phyloP scores from a whole-genome alignment of 2,888 invertebrate species.

The Nephrotoma appendiculata region DNA sequence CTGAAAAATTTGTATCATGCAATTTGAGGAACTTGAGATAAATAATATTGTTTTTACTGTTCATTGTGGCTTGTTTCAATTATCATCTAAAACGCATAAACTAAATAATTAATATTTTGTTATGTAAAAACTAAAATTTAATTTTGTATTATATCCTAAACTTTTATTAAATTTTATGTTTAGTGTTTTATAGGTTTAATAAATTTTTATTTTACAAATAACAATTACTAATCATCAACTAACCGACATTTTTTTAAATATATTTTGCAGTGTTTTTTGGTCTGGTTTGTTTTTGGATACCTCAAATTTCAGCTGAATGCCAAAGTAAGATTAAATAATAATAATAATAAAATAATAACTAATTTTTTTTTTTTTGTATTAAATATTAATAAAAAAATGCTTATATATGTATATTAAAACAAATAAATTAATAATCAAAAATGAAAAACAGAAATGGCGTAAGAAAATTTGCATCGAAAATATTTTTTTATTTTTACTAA shows the following conservation, averaged over 20 bases:
- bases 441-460: neutral
- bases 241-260: neutral
- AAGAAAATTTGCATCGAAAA: neutral
- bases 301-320: constrained; percentile 40
- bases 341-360: neutral
- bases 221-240: neutral
- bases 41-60: no score
- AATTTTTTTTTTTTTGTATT: neutral
- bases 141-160: neutral
- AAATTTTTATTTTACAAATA: neutral
- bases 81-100: no score
- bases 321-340: constrained; percentile 37
- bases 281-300: constrained; percentile 33
- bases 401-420: neutral
- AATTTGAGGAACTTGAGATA: no score
- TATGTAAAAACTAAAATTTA: neutral
- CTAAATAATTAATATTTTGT: no score
- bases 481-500: neutral
- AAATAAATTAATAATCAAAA: neutral
- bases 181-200: neutral
- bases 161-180: neutral
- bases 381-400: neutral
- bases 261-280: neutral
- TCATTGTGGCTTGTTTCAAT: no score
- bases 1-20: no score